Base-by-base conservation (phyloP, 2,888 invertebrate genomes). In the Lithophane semibrunnea region DNA sequence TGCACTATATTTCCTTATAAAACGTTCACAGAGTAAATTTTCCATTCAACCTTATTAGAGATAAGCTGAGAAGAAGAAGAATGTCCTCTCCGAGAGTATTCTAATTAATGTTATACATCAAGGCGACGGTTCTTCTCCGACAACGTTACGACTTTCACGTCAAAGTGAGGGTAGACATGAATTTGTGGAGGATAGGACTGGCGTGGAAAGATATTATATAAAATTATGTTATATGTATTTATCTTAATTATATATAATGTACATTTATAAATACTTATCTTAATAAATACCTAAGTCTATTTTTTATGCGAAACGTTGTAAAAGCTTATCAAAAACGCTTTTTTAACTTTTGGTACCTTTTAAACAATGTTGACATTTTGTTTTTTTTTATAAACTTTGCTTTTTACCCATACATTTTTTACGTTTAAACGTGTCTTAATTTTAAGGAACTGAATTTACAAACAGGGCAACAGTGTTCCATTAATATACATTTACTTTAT, bases 61-160 rank as follows among this genome's bases (percentile, higher is more conserved):
- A 88, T 86, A 85, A 86, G 85, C 86, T 75, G 44, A 68, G 80
- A 75, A 84, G 84, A 72, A 85, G 89, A 92, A 90, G 91, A 92
- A 92, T 90, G 84, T 89, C 88, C 83, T 75, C 74, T 78, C 83
- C 67, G 86, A 75, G 82, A 83, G 85, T 85, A 88, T 86, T 87
- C 90, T 91, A 91, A 92, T 92, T 92, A 92, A 90, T 88, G 89
- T 91, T 90, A 92, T 92, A 90, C 89, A 89, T 92, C 92, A 92
- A 90, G 76, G 66, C 75, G 78, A 47, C 70, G 79, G 77, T 84
- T 79, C 79, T 70, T 79, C 82, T 71, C 76, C 63, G 64, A 75
- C 74, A 69, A 70, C 24, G 79, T 86, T 83, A 86, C 79, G 75
- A 82, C 65, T 77, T 83, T 73, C 7, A 18, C 72, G 78, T 83